Base-by-base conservation (phyloP, 2,113 vertebrate genomes). In the Tragelaphus buxtoni region DNA sequence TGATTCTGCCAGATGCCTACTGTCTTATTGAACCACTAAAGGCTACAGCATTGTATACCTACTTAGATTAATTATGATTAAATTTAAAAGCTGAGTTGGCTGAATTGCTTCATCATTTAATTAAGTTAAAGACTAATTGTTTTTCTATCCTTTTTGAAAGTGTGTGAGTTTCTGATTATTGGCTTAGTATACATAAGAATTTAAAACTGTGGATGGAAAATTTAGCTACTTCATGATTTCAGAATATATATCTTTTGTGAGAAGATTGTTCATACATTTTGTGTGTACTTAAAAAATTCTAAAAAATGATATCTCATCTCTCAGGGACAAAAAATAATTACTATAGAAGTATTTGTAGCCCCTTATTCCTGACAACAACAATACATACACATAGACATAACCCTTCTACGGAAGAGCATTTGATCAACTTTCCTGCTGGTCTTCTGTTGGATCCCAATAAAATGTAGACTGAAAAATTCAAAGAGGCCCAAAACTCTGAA, bases 11-110 rank as follows among this genome's bases (percentile, higher is more conserved):
- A 94, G 84, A 91, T 96, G 96, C 55, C 49, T 81, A 69, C 11
- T 83, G 82, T 82, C 8, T 86, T 95, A 96, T 74, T 96, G 56
- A 96, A 17, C 51, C 20, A 39, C 42, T 92, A 42, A 89, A 94
- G 95, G 61, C 61, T 18, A 96, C 56, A 45, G 91, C 84, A 16
- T 28, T 95, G 81, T 95, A 51, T 81, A 83, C 5, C 87, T 96
- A 81, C 95, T 94, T 94, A 97, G 95, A 98, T 97, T 72, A 97
- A 96, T 94, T 77, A 97, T 95, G 90, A 91, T 72, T 14, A 47
- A 92, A 65, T 97, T 95, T 94, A 94, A 65, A 97, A 97, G 95
- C 97, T 96, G 93, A 95, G 94, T 95, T 89, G 87, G 30, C 85
- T 95, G 86, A 42, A 96, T 97, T 92, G 2, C 1, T 96, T 98